A percentile compares a stretch with the other conserved stretches of the same genome.
These are phyloP conservation scores for Hemichromis elongatus DNA, from an alignment of 2,113 vertebrate species.

Conservation along the genomic window DNA sequence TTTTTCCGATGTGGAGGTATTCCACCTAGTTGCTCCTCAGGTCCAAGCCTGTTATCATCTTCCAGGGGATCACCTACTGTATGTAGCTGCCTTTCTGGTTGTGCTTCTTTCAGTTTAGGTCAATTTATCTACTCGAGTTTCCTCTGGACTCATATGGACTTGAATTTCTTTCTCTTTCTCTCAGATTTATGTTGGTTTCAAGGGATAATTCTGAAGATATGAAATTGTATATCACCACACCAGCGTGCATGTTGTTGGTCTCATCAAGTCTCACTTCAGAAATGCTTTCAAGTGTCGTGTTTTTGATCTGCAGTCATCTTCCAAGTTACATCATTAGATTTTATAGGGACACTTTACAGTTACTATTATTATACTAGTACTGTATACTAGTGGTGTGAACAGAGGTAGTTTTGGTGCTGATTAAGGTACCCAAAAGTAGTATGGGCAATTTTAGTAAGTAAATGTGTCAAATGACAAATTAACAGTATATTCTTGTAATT, in stretches of 20 bases:
- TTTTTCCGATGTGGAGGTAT: conserved; percentile 83
- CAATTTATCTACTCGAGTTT: neutral
- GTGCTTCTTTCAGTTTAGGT: conserved; percentile 5
- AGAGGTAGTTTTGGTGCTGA: neutral
- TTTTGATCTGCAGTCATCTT: neutral
- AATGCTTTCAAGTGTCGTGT: neutral
- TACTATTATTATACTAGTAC: neutral
- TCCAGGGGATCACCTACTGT: conserved; percentile 74
- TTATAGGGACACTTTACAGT: neutral
- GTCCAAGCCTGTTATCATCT: conserved; percentile 81
- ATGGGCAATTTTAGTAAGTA: neutral
- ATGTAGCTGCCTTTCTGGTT: conserved; percentile 77
- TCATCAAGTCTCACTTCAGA: neutral
- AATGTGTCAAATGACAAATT: neutral
- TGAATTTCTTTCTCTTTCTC: neutral
- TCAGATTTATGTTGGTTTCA: neutral
- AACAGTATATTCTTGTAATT: neutral
- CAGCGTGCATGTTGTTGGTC: neutral
- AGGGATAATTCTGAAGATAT: neutral
- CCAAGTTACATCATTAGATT: neutral
- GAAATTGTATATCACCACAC: neutral
- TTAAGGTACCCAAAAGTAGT: neutral
- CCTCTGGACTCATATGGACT: neutral
- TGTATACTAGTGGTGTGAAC: neutral
- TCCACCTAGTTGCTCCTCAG: conserved; percentile 77